These are phyloP conservation scores for Zosterops hypoxanthus DNA, from an alignment of 2,113 vertebrate species.

Conservation along the genomic window DNA sequence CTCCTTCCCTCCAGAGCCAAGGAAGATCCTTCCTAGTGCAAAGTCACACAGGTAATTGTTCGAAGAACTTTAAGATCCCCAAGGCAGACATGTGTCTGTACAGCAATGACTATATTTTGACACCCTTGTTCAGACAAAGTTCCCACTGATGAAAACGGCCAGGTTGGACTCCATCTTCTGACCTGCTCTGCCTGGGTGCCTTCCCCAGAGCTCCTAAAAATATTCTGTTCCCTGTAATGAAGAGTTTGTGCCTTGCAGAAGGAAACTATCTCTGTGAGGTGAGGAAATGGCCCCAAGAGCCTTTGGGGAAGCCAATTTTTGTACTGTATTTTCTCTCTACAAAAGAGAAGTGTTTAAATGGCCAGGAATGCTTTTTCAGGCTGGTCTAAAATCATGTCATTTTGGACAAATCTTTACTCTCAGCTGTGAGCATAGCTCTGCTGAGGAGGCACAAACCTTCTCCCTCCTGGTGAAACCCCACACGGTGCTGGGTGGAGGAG, in stretches of 20 bases:
- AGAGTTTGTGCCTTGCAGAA: neutral
- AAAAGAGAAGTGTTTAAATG: neutral
- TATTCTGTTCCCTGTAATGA: neutral
- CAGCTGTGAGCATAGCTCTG: neutral
- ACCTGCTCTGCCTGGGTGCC: neutral
- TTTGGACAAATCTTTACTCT: neutral
- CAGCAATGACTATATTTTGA: neutral
- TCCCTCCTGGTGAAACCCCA: neutral
- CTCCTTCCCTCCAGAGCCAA: neutral
- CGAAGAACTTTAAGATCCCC: neutral
- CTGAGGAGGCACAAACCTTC: neutral
- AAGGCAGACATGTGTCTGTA: neutral
- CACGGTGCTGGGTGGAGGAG: rapidly evolving
- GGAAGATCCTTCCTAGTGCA: neutral
- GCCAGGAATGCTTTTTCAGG: neutral
- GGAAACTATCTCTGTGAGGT: neutral
- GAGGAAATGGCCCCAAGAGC: neutral
- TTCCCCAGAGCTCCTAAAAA: neutral
- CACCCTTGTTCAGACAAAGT: neutral
- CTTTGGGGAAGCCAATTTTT: neutral
- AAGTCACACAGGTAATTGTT: neutral
- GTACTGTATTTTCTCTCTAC: neutral
- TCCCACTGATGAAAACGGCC: neutral
- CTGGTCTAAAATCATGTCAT: neutral
- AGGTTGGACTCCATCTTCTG: neutral